Percentiles rank a stretch among this genome's conserved stretches.
Conservation (phyloP, 2,888 invertebrate genomes). For the Melieria omissa region DNA sequence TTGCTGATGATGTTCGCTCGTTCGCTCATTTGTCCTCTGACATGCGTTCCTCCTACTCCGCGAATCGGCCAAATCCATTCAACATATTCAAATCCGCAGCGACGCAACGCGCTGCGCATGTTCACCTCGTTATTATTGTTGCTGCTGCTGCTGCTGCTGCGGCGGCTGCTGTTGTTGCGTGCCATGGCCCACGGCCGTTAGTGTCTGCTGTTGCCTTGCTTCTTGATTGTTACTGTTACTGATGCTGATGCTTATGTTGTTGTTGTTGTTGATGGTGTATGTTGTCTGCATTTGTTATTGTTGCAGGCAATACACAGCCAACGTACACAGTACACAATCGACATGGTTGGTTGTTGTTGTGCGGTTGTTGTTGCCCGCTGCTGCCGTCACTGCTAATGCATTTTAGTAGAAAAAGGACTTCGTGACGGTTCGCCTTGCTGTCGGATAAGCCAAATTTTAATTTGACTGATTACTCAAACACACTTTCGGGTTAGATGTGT, state of each 20-base stretch:
- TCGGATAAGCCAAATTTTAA: conserved; percentile 67
- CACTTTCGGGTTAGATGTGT: conserved; percentile 40
- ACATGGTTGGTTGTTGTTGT: background rate
- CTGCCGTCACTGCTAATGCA: conserved; percentile 20
- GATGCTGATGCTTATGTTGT: background rate
- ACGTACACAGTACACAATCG: background rate
- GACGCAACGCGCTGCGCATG: no score
- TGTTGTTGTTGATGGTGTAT: background rate
- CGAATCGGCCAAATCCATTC: no score
- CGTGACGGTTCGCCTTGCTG: conserved; percentile 64
- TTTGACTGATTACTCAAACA: conserved; percentile 64
- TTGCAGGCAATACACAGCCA: conserved; percentile 12
- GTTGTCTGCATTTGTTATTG: background rate
- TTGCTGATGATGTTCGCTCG: background rate
- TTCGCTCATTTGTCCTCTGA: conserved; percentile 21
- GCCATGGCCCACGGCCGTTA: conserved; percentile 4
- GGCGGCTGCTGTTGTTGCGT: conserved; percentile 6
- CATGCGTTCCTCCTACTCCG: background rate
- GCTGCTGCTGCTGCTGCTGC: background rate
- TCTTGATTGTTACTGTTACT: background rate
- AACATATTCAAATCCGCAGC: no score
- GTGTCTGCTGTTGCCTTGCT: background rate
- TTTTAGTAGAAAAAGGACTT: conserved; percentile 45
- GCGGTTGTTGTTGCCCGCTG: conserved; percentile 12
- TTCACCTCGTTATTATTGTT: conserved; percentile 5